Conservation (phyloP, 2,888 invertebrate species). For the Drosophila fungiperda region DNA sequence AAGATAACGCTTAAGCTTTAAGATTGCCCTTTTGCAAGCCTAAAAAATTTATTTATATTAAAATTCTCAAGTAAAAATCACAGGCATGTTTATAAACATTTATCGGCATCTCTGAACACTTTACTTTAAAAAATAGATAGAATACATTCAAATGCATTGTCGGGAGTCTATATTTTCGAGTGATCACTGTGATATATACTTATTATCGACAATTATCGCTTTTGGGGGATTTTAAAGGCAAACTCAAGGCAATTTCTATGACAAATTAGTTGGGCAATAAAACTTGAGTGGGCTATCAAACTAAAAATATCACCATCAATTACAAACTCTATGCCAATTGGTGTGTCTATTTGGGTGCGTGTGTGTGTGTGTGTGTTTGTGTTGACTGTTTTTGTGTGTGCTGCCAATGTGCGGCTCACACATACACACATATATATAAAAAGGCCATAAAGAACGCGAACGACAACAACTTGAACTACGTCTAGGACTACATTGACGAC, state of each 20-base stretch:
- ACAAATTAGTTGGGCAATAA: constrained; percentile 83
- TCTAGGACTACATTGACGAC: constrained; percentile 51
- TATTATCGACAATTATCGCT: constrained; percentile 46
- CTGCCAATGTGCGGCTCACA: constrained; percentile 52
- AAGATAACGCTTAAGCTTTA: background rate
- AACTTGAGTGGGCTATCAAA: constrained; percentile 74
- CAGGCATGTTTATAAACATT: background rate
- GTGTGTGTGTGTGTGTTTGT: constrained; percentile 11
- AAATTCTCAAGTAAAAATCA: too few species aligned
- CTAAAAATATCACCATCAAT: constrained; percentile 64
- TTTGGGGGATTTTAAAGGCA: constrained; percentile 21
- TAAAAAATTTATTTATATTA: too few species aligned
- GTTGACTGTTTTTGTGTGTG: constrained; percentile 29
- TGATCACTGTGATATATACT: constrained; percentile 10
- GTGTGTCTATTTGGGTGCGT: constrained; percentile 20
- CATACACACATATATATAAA: constrained; percentile 51
- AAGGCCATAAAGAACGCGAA: constrained; percentile 75
- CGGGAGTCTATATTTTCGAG: background rate
- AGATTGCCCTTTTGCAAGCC: background rate
- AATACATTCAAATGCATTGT: background rate
- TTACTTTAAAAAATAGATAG: background rate
- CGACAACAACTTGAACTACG: constrained; percentile 61
- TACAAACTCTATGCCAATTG: constrained; percentile 43
- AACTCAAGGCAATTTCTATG: constrained; percentile 53
- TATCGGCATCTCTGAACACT: background rate